Percentiles rank a stretch among this genome's conserved stretches.
Conservation (phyloP, 2,888 invertebrate genomes). For the Tipula helvola region DNA sequence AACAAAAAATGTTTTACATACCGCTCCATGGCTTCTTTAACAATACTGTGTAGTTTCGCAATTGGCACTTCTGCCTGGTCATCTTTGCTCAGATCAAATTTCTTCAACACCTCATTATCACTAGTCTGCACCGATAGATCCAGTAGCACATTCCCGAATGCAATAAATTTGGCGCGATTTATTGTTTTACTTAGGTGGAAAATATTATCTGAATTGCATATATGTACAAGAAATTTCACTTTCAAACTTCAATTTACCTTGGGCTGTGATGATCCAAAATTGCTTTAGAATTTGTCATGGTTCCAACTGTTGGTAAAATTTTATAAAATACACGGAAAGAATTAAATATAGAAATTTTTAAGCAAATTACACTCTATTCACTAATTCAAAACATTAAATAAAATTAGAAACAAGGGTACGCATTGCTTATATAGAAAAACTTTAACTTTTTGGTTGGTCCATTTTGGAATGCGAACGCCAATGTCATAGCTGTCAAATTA, state of each 20-base stretch:
- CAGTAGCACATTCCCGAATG: conserved; percentile 31
- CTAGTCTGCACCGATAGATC: conserved; percentile 21
- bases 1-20: not conserved
- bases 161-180: conserved; percentile 24
- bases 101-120: not conserved
- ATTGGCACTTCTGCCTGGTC: conserved; percentile 13
- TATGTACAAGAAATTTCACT: not conserved
- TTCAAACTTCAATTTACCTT: not conserved
- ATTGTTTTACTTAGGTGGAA: not conserved
- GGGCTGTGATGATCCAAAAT: not conserved
- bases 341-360: not conserved
- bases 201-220: too few species aligned
- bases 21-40: conserved; percentile 6
- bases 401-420: not conserved
- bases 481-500: not conserved
- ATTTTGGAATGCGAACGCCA: not conserved
- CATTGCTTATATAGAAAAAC: not conserved
- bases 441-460: not conserved
- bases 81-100: conserved; percentile 10
- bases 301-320: not conserved
- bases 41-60: conserved; percentile 9
- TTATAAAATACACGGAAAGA: not conserved
- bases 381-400: not conserved
- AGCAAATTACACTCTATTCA: not conserved
- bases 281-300: not conserved